phyloP scores from a whole-genome alignment of 2,113 vertebrate genomes.

The Aegithalos caudatus region DNA sequence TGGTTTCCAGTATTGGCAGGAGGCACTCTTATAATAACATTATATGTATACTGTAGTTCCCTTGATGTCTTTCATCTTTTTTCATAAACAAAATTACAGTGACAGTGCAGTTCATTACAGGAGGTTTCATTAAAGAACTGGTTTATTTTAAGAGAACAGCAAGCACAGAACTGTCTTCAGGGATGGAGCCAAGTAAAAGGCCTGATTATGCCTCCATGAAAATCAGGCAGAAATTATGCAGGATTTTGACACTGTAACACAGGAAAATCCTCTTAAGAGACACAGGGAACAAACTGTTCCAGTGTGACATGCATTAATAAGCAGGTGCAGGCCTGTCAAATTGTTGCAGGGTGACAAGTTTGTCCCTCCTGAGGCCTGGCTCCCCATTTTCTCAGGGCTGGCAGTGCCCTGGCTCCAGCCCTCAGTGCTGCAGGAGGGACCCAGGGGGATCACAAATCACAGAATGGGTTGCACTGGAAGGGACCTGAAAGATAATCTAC shows the following conservation, averaged over 20 bases:
- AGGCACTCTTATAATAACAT: conserved; percentile 55
- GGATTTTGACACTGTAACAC: conserved; percentile 48
- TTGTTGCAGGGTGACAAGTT: background rate
- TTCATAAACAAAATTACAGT: conserved; percentile 63
- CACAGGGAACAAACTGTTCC: conserved; percentile 45
- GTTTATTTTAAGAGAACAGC: conserved; percentile 54
- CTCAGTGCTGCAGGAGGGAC: accelerated
- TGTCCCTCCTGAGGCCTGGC: background rate
- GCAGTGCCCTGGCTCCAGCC: background rate
- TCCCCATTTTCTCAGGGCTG: accelerated
- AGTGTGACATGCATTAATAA: background rate
- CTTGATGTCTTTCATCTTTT: conserved; percentile 56
- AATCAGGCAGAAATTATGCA: conserved; percentile 64
- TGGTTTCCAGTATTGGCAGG: conserved; percentile 49
- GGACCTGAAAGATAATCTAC: background rate
- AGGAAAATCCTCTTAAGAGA: conserved; percentile 60
- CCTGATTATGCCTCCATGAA: conserved; percentile 29
- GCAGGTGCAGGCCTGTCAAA: background rate
- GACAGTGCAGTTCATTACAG: conserved; percentile 50
- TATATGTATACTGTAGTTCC: conserved; percentile 18
- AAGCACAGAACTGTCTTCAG: conserved; percentile 36
- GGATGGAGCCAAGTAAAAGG: background rate
- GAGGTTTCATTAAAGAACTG: conserved; percentile 49
- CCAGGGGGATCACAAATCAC: background rate
- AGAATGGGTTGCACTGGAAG: background rate